Evolutionary conservation across 2,797 vertebrate genomes (phyloP), one percentile per base, ranked within the genome.

Genomic region (Enteromius radiatus): DNA sequence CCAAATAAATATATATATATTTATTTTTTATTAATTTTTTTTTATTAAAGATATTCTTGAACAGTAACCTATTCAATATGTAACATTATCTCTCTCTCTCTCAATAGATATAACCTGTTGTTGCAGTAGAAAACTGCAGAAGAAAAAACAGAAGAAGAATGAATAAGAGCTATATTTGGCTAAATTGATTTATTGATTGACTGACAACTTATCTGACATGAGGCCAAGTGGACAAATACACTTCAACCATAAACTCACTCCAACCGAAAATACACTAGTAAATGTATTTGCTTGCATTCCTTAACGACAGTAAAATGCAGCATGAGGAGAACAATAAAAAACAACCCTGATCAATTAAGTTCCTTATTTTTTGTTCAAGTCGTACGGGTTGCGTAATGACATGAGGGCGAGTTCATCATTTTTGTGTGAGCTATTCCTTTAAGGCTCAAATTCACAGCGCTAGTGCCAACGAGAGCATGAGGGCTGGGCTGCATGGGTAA

Each of bases 401-500:
- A 73, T 14, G 28, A 33, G 47, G 70, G 19, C 3, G 31, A 33
- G 26, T 49, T 12, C 9, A 11, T 49, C 19, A 21, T 61, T 76
- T 31, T 43, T 21, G 36, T 12, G 17, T 21, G 26, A 77, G 43
- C 75, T 77, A 12, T 38, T 59, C 33, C 38, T 80, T 71, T 75
- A 41, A 68, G 59, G 33, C 38, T 67, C 45, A 31, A 14, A 28
- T 68, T 78, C 49, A 63, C 28, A 41, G 65, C 31, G 23, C 8
- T 33, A n/a, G 54, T 49, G 45, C 17, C 7, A 38, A 33, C 41
- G 70, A n/a, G 47, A 45, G 69, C 5, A 43, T 23, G 47, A 78
- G 76, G 23, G 76, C 41, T 56, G 76, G 61, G 28, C 43, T 47
- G 45, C 38, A 41, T 61, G 43, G 52, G 78, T 76, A 76, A 81